Base-by-base conservation (phyloP, 2,113 vertebrate genomes). In the Panurus biarmicus region DNA sequence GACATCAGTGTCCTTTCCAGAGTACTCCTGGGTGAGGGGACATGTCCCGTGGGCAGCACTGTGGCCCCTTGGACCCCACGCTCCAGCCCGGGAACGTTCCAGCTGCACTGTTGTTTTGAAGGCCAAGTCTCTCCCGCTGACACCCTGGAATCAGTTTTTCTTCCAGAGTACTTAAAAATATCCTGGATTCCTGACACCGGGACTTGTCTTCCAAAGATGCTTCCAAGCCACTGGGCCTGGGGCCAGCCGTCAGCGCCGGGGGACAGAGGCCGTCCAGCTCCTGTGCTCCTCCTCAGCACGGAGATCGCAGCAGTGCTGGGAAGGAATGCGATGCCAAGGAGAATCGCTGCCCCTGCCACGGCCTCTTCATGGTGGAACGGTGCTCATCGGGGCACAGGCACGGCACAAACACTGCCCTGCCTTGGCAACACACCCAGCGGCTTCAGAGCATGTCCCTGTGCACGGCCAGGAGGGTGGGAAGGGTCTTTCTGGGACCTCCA, bases 121-220 rank as follows among this genome's bases (percentile, higher is more conserved):
- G 74, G 93, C 94, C 89, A 93, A 93, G 33, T 40, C 70, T 81
- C 87, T 89, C 81, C 74, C 0, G 33, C 80, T 89, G 92, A 91
- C 89, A 85, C 69, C 74, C 45, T 60, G 91, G 89, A 92, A 93
- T 89, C 47, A 90, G 87, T 89, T 90, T 85, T 78, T 89, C 80
- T 95, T 96, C 89, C 91, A 93, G 91, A 92, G 57, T 24, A 71
- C 92, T 96, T 89, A 89, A 95, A 94, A 96, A 94, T 77, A 94
- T 81, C 77, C 70, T 91, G 73, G 76, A 93, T 89, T 93, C 84
- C 83, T 95, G 83, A 93, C 70, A 78, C 65, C 0, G 3, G 85
- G 74, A 91, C 77, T 89, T 56, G 7, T 84, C 91, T 92, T 93
- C 83, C 20, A 48, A 72, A 0, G 6, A 40, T 2, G 4, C 29